Evolutionary conservation across 2,797 vertebrate genomes (phyloP).

Genomic region (Fundulus diaphanus): DNA sequence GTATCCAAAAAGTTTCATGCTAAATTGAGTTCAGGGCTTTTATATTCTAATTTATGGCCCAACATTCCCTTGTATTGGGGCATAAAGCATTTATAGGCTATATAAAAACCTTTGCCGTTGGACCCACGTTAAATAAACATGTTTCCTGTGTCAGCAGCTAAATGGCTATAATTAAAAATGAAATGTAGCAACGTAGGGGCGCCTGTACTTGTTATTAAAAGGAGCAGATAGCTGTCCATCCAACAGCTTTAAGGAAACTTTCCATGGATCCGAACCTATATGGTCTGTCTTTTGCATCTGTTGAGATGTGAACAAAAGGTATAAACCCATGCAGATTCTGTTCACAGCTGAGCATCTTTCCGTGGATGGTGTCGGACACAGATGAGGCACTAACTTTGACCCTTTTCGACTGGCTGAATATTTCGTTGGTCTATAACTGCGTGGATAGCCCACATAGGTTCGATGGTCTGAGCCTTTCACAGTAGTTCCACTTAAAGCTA

Average conservation of each 20-base stretch:
- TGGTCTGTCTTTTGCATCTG: neutral
- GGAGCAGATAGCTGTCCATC: neutral
- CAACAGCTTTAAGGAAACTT: neutral
- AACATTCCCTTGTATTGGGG: neutral
- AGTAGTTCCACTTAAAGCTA: neutral
- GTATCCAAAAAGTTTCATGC: slow-evolving; percentile 4
- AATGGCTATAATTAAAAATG: neutral
- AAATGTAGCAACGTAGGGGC: neutral
- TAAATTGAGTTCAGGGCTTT: neutral
- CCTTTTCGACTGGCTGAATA: neutral
- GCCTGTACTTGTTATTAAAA: neutral
- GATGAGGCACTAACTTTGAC: neutral
- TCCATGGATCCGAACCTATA: neutral
- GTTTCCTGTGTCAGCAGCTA: slow-evolving; percentile 2
- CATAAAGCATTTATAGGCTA: slow-evolving; percentile 5
- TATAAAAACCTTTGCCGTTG: neutral
- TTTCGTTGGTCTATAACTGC: neutral
- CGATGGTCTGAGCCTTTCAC: neutral
- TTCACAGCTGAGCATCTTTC: neutral
- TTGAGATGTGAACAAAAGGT: neutral
- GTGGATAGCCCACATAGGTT: neutral
- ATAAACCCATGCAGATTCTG: slow-evolving; percentile 1
- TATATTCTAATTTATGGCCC: neutral
- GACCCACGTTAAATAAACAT: neutral
- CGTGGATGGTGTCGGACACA: neutral